Conservation (phyloP, 2,888 invertebrate genomes). For the Leptinotarsa juncta region DNA sequence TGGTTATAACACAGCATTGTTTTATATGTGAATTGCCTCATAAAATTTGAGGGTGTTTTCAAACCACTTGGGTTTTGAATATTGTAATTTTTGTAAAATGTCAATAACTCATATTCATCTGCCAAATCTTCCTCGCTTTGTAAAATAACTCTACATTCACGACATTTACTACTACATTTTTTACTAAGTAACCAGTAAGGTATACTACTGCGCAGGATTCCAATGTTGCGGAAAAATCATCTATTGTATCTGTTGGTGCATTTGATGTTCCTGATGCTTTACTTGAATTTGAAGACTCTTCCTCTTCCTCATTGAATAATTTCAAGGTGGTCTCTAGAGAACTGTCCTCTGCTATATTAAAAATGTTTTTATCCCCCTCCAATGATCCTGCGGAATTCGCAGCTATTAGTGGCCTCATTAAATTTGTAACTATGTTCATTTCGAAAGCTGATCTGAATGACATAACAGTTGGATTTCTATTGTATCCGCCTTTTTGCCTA, state of each 20-base stretch:
- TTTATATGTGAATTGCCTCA: too few species aligned
- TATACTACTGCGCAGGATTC: not conserved
- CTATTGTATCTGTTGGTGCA: not conserved
- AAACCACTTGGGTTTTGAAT: too few species aligned
- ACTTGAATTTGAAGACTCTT: not conserved
- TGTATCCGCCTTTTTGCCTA: slow-evolving; percentile 5
- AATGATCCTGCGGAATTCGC: not conserved
- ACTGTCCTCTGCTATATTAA: not conserved
- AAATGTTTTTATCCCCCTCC: not conserved
- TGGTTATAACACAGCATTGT: too few species aligned
- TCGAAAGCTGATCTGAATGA: not conserved
- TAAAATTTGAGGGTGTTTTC: too few species aligned
- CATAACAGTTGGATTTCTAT: not conserved
- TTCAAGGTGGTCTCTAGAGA: slow-evolving; percentile 9
- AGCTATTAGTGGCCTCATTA: not conserved
- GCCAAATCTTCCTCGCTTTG: not conserved
- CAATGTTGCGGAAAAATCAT: not conserved
- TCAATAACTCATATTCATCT: not conserved
- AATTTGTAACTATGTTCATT: slow-evolving; percentile 1
- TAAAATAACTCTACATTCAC: not conserved
- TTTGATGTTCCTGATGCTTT: too few species aligned
- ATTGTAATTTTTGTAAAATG: too few species aligned
- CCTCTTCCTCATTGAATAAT: not conserved
- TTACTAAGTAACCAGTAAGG: not conserved
- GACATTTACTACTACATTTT: not conserved